Evolutionary conservation across 2,113 vertebrate genomes (phyloP), one percentile per base, ranked within the genome.

Genomic region (Pedetes capensis): DNA sequence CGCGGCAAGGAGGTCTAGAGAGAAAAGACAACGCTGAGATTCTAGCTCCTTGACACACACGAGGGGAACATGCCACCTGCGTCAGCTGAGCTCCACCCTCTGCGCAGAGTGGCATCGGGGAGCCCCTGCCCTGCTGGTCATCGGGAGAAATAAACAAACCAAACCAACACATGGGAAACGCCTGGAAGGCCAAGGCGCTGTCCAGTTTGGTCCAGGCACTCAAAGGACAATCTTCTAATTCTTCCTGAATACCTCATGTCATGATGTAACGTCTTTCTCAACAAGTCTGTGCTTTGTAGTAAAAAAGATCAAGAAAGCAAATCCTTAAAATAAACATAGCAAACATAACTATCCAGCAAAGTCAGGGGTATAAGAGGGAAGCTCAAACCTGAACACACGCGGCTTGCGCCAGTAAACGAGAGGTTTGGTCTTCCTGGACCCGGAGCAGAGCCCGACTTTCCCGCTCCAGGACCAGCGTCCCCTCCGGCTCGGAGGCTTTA

Each of bases 121-220:
- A 29, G 3, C 5, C 16, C 3, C 13, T 44, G 39, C 4, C n/a
- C 0, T 0, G 3, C 3, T 1, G 7, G 47, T 14, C 8, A 8
- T 2, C 6, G 0, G 5, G n/a, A n/a, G 85, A 17, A 34, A 39
- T 1, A 53, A 53, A 79, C 16, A 68, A 3, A 6, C 11, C 16
- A 68, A 3, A 6, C 11, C 8, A 5, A 9, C 10, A 2, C 32
- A 2, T 0, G 51, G 0, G 9, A 6, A 51, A 3, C n/a, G 1
- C 32, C 3, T 1, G n/a, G n/a, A 0, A 3, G 5, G 2, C 14
- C n/a, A n/a, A 6, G 75, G 1, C 1, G 42, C 2, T 1, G 23
- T 49, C 59, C 0, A 57, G 53, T 2, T n/a, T n/a, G n/a, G n/a
- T n/a, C n/a, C n/a, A 0, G 29, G 12, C 34, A 39, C 49, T 49